Percentiles rank a stretch among this genome's conserved stretches.
Conservation (phyloP, 2,797 vertebrate species). For the Acestrorhynchus altus region DNA sequence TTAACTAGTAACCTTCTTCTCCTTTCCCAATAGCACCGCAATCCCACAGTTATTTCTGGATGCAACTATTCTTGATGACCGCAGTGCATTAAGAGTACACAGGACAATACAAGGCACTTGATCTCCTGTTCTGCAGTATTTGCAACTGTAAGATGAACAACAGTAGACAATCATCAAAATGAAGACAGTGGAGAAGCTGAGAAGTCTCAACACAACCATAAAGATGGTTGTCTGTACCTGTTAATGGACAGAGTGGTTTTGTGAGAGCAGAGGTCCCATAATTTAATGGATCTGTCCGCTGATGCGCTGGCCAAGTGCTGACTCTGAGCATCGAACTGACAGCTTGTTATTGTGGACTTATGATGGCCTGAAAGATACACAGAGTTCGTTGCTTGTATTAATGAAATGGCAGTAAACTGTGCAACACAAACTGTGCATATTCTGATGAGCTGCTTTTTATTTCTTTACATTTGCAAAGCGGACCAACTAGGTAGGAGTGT, state of each 20-base stretch:
- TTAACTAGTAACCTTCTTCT: too few relatives aligned
- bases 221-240: slow-evolving; percentile 62
- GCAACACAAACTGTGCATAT: too few relatives aligned
- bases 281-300: slow-evolving; percentile 74
- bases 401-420: neutral
- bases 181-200: neutral
- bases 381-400: neutral
- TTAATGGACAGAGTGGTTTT: slow-evolving; percentile 74
- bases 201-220: neutral
- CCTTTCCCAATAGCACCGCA: too few relatives aligned
- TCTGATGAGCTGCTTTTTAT: too few relatives aligned
- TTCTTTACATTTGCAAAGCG: too few relatives aligned
- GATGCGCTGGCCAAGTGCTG: slow-evolving; percentile 78
- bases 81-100: neutral
- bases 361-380: slow-evolving; percentile 72
- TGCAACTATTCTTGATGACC: too few relatives aligned
- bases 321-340: slow-evolving; percentile 78
- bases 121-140: neutral
- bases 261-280: slow-evolving; percentile 76
- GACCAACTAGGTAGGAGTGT: too few relatives aligned
- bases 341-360: slow-evolving; percentile 74
- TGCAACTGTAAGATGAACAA: neutral
- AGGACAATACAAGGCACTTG: neutral
- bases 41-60: too few relatives aligned
- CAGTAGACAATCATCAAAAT: neutral